Conservation (phyloP, 1,140 invertebrate genomes). For the Hycleus cichorii region DNA sequence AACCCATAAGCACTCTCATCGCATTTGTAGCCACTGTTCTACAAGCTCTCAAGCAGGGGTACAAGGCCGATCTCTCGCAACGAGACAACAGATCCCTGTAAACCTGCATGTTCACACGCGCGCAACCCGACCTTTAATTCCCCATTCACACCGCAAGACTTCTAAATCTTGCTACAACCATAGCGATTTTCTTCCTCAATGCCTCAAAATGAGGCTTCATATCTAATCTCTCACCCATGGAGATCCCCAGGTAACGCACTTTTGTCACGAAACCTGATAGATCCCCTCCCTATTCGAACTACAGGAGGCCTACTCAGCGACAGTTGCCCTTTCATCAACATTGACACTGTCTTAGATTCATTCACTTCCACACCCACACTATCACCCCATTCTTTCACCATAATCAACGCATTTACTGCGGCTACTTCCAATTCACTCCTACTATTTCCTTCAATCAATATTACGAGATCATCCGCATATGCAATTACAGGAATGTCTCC, state of each 20-base stretch:
- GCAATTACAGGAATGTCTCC: background rate
- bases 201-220: too few species aligned
- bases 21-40: slow-evolving; percentile 24
- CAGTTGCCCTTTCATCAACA: background rate
- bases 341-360: background rate
- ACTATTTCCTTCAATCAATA: background rate
- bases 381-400: slow-evolving; percentile 27
- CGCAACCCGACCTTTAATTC: too few species aligned
- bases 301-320: background rate
- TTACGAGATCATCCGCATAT: background rate
- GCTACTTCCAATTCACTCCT: too few species aligned
- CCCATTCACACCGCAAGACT: too few species aligned
- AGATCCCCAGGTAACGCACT: slow-evolving; percentile 10
- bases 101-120: too few species aligned
- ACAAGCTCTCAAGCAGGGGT: slow-evolving; percentile 21
- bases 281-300: background rate
- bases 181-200: too few species aligned
- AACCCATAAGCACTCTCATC: slow-evolving; percentile 12
- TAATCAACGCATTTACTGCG: too few species aligned
- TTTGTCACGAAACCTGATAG: background rate
- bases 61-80: slow-evolving; percentile 23
- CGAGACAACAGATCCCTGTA: background rate
- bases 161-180: too few species aligned
- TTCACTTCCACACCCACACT: slow-evolving; percentile 4
- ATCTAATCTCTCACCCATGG: too few species aligned